These are phyloP conservation scores for Coleophora deauratella DNA, from an alignment of 2,888 invertebrate species.

Conservation along the genomic window DNA sequence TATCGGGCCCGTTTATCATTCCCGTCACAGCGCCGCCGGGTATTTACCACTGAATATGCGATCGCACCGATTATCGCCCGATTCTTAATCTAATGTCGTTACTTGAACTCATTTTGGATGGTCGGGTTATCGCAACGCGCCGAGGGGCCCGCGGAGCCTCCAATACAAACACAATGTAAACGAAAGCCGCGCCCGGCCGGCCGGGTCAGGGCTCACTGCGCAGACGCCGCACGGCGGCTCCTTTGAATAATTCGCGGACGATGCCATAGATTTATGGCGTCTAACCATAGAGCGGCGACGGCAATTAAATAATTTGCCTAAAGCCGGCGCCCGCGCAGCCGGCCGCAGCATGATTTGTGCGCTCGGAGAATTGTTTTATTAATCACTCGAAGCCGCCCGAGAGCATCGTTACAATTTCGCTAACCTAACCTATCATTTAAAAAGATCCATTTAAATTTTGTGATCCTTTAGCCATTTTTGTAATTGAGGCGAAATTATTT, in stretches of 20 bases:
- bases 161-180: too few species aligned
- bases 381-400: conserved; percentile 8
- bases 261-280: conserved; percentile 61
- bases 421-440: conserved; percentile 4
- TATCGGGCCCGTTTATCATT: too few species aligned
- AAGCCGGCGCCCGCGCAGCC: conserved; percentile 22
- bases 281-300: conserved; percentile 56
- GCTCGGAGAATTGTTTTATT: conserved; percentile 28
- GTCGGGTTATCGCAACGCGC: too few species aligned
- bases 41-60: too few species aligned
- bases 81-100: too few species aligned
- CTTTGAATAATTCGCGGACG: conserved; percentile 65
- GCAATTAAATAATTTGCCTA: conserved; percentile 71
- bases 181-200: too few species aligned
- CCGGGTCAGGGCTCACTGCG: too few species aligned
- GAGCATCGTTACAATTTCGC: background rate
- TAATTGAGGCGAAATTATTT: background rate
- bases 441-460: background rate
- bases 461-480: background rate
- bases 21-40: too few species aligned
- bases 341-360: conserved; percentile 35
- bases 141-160: too few species aligned
- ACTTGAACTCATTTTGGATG: too few species aligned
- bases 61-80: too few species aligned
- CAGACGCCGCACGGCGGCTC: conserved; percentile 34